Evolutionary conservation across 2,113 vertebrate genomes (phyloP), one percentile per base, ranked within the genome.

Genomic region (Anas platyrhynchos): DNA sequence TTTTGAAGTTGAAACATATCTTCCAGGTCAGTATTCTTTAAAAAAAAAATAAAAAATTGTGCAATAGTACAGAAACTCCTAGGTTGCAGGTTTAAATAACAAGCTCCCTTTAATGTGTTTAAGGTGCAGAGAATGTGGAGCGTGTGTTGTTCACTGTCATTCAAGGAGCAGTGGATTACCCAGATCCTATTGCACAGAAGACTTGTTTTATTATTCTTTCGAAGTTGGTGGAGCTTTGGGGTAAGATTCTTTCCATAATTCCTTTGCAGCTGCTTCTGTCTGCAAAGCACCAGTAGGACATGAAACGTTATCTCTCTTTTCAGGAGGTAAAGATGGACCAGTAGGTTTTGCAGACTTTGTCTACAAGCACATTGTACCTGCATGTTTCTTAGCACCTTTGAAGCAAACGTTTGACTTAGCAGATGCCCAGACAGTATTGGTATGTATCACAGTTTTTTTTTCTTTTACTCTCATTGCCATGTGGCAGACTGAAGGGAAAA

Each of bases 321-420:
- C 97, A 99, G 99, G 99, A 52, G 99, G 99, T 46, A 99, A 99
- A 98, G 99, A 99, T 78, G 99, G 99, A 93, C 98, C 99, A 96
- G 98, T 99, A 82, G 99, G 99, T 62, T 99, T 99, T 97, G 98
- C 99, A 29, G 99, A 99, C 97, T 99, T 99, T 96, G 98, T 99
- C 97, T 99, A 99, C 97, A 99, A 99, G 94, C 98, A 99, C 97
- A 99, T 99, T 63, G 98, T 99, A 44, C 99, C 99, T 4, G 99
- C 99, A 0, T 99, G 99, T 96, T 99, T 99, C 97, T 96, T 99
- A 91, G 99, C 99, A 74, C 99, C 99, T 88, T 98, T 99, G 83
- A 99, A 99, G 86, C 98, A 99, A 50, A 99, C 99, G 1, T 99
- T 99, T 97, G 99, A 99, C 97, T 98, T 99, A 68, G 98, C 99